phyloP scores from a whole-genome alignment of 2,797 vertebrate genomes.

The Crenichthys baileyi region DNA sequence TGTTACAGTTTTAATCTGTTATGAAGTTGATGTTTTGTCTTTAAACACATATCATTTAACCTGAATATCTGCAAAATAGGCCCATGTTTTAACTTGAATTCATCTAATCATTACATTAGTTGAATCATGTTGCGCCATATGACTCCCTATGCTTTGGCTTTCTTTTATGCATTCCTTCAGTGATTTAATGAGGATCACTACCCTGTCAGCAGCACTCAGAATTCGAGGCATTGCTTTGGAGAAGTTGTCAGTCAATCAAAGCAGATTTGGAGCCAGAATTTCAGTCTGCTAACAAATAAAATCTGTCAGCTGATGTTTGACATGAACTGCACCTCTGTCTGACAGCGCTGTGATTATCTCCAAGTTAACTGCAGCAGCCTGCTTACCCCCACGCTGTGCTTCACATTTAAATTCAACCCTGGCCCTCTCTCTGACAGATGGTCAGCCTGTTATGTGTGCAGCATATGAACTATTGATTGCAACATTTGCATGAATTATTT shows the following conservation, averaged over 20 bases:
- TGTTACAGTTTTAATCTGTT: not conserved
- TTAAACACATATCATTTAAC: not conserved
- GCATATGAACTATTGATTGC: constrained; percentile 71
- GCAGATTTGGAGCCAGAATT: constrained; percentile 20
- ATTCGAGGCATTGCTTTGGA: not conserved
- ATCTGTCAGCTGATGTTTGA: constrained; percentile 32
- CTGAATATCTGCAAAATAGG: not conserved
- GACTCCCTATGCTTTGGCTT: not conserved
- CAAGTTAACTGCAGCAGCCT: constrained; percentile 27
- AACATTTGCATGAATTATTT: constrained; percentile 76
- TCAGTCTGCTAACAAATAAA: constrained; percentile 19
- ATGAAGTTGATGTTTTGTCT: not conserved
- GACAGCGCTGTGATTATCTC: constrained; percentile 27
- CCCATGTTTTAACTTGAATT: not conserved
- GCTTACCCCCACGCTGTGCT: constrained; percentile 11
- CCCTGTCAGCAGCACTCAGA: constrained; percentile 14
- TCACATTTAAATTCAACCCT: constrained; percentile 46
- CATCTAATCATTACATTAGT: not conserved
- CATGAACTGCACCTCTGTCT: constrained; percentile 7
- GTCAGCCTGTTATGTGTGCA: constrained; percentile 57
- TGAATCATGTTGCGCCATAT: not conserved
- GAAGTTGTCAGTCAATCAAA: constrained; percentile 26
- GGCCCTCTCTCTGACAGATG: constrained; percentile 53
- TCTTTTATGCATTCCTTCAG: not conserved
- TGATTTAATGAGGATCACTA: constrained; percentile 9